Base-by-base conservation (phyloP, 1,140 invertebrate species). In the Vanessa tameamea region DNA sequence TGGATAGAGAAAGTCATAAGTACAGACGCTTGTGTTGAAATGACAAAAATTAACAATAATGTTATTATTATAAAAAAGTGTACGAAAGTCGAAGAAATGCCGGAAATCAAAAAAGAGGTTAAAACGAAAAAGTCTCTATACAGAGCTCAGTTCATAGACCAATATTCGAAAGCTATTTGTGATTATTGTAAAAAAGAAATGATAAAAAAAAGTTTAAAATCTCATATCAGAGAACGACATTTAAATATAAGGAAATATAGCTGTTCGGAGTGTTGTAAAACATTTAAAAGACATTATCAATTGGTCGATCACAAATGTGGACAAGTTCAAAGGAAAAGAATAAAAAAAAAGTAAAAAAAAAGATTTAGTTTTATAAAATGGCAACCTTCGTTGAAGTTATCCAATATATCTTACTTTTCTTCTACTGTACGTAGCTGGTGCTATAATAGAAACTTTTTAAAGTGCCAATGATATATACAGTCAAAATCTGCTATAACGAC, bases 181-280 rank as follows among this genome's bases (percentile, higher is more conserved):
- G 84, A 88, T 72, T 89, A 88, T 69, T 91, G 89, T 64, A 82
- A 88, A 0, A 88, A 87, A 16, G 81, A 85, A 47, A 91, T 91
- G 89, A 57, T 87, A 15, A 89, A 89, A 53, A 91, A 91, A 59
- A 91, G 87, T 66, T 64, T 91, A 0, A 59, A 64, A 23, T 65
- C 68, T 4, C 89, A 91, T 48, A 88, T 91, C 9, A 73, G 75
- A 4, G 89, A 89, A 16, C 69, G 69, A 13, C 89, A 91, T 78
- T 77, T 84, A 43, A 80, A 84, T 20, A 53, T 86, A 8, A 77
- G 79, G n/a, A 82, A 75, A 37, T 87, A 85, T 76, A 73, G 59
- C 15, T 90, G 88, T 67, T 26, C 75, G 0, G 64, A 65, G 11
- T 90, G 88, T 15, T 73, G 78, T 0, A 59, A 51, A 14, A 64